Conservation (phyloP, 2,888 invertebrate species). For the Spodoptera picta region DNA sequence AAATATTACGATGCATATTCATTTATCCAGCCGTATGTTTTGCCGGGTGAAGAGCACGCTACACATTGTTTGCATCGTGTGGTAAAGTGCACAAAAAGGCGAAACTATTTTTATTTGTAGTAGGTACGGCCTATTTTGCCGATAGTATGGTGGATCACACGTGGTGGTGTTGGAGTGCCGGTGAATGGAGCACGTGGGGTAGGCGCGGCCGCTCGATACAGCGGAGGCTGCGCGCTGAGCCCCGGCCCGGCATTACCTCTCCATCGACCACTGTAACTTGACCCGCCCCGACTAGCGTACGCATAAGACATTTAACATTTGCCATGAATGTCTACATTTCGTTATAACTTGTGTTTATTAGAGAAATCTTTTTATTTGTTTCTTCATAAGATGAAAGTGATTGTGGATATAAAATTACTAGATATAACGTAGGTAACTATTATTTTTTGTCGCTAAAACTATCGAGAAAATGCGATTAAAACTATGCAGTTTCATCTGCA, state of each 20-base stretch:
- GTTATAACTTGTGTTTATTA: not conserved
- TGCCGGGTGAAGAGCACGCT: not conserved
- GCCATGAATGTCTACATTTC: not conserved
- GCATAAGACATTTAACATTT: conserved; percentile 17
- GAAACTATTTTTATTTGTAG: conserved; percentile 63
- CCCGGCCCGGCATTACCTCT: conserved; percentile 65
- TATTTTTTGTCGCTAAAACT: too few species aligned
- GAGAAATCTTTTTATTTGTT: too few species aligned
- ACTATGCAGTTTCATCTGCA: too few species aligned
- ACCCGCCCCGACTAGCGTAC: conserved; percentile 47
- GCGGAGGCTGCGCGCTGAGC: conserved; percentile 81
- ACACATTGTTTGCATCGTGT: conserved; percentile 6
- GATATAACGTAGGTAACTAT: not conserved
- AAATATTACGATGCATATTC: too few species aligned
- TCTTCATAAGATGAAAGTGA: too few species aligned
- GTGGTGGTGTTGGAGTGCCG: conserved; percentile 63
- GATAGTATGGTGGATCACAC: conserved; percentile 64
- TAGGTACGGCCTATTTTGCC: conserved; percentile 53
- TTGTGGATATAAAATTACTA: too few species aligned
- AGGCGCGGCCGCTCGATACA: conserved; percentile 81
- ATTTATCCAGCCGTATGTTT: not conserved
- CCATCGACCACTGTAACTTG: conserved; percentile 47
- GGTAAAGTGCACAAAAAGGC: conserved; percentile 23
- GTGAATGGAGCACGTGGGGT: conserved; percentile 79
- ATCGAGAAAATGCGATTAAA: too few species aligned